Evolutionary conservation across 2,113 vertebrate species (phyloP).

Genomic region (Willisornis vidua): DNA sequence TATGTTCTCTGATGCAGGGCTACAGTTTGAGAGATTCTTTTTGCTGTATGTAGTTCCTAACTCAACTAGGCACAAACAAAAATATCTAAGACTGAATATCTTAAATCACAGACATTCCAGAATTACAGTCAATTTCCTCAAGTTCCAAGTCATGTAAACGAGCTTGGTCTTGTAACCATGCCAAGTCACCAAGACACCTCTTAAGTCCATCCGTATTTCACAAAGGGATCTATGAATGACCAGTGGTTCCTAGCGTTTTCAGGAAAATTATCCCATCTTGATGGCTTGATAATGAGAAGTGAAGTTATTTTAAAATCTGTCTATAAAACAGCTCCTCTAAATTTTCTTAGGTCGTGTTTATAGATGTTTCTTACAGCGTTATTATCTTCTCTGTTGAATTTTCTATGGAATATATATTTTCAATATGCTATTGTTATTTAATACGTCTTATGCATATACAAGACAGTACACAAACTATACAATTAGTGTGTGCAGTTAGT

Average conservation of each 20-base stretch:
- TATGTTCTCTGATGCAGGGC: background rate
- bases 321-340: background rate
- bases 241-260: background rate
- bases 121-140: background rate
- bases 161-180: background rate
- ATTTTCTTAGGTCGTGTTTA: background rate
- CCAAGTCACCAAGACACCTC: background rate
- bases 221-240: background rate
- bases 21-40: background rate
- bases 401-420: background rate
- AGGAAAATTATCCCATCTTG: background rate
- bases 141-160: background rate
- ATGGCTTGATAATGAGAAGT: background rate
- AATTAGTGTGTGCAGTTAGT: too few relatives aligned
- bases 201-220: background rate
- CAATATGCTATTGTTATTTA: background rate
- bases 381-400: background rate
- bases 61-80: background rate
- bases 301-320: background rate
- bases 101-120: background rate
- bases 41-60: background rate
- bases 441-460: background rate
- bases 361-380: rapidly evolving
- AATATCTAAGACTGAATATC: background rate
- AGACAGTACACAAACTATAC: rapidly evolving